Conservation (phyloP, 2,888 invertebrate genomes). For the Tetramorium bicarinatum region DNA sequence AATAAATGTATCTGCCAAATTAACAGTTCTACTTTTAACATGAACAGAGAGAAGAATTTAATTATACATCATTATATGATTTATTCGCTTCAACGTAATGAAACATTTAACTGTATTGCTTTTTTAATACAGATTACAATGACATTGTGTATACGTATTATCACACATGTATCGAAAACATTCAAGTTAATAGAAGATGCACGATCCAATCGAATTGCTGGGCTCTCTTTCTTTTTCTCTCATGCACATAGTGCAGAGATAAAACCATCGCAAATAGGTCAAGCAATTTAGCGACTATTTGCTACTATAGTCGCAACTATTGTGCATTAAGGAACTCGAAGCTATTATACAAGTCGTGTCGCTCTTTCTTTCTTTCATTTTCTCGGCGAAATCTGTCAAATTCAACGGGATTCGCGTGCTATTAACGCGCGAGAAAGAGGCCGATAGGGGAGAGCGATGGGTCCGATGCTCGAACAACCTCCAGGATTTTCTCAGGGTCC, state of each 20-base stretch:
- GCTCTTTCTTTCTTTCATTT: slow-evolving; percentile 5
- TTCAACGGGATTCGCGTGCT: slow-evolving; percentile 40
- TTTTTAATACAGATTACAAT: background rate
- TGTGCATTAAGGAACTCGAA: slow-evolving; percentile 24
- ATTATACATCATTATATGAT: background rate
- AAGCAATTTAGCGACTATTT: slow-evolving; percentile 31
- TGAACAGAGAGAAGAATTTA: background rate
- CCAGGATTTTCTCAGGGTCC: slow-evolving; percentile 56
- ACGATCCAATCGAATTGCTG: slow-evolving; percentile 10
- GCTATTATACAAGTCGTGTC: background rate
- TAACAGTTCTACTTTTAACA: background rate
- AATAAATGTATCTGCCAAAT: slow-evolving; percentile 7
- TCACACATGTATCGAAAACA: slow-evolving; percentile 3
- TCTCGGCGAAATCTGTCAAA: slow-evolving; percentile 29
- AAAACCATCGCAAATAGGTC: slow-evolving; percentile 12
- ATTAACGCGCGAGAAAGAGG: slow-evolving; percentile 26
- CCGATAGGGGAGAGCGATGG: background rate
- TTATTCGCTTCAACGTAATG: background rate
- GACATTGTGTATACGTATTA: background rate
- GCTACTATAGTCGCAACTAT: slow-evolving; percentile 8
- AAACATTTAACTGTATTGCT: background rate
- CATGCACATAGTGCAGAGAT: background rate
- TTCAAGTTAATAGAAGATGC: slow-evolving; percentile 5
- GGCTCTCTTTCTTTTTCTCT: background rate
- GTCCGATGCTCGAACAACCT: slow-evolving; percentile 26